phyloP scores from a whole-genome alignment of 2,888 invertebrate species.

The Pemphredon lugubris region DNA sequence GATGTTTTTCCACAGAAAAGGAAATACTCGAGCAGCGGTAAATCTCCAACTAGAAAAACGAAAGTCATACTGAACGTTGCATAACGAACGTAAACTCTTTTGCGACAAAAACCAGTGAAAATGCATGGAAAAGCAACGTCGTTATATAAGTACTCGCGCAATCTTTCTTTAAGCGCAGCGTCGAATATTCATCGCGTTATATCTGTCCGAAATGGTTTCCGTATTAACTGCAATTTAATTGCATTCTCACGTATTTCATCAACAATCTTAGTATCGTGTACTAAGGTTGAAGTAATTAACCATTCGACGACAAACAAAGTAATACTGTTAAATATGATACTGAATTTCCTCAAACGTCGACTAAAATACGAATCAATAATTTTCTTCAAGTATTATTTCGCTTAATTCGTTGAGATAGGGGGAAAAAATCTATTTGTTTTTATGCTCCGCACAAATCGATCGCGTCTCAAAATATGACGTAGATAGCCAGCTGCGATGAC shows the following conservation, averaged over 20 bases:
- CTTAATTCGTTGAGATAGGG: too few relatives aligned
- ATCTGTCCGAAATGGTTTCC: background rate
- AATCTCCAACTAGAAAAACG: too few relatives aligned
- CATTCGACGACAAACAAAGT: too few relatives aligned
- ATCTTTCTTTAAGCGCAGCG: conserved; percentile 2
- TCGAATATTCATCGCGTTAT: background rate
- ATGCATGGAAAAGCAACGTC: conserved; percentile 11
- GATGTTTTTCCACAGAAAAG: background rate
- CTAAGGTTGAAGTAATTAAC: too few relatives aligned
- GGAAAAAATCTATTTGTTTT: too few relatives aligned
- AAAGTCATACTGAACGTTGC: conserved; percentile 1
- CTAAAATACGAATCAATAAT: too few relatives aligned
- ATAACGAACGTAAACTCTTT: conserved; percentile 4
- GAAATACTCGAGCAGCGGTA: background rate
- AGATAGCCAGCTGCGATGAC: too few relatives aligned
- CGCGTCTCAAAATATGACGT: too few relatives aligned
- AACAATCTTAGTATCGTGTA: background rate
- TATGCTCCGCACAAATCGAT: too few relatives aligned
- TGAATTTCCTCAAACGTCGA: too few relatives aligned
- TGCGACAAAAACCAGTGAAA: conserved; percentile 10
- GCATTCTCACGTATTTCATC: background rate
- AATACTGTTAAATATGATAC: too few relatives aligned
- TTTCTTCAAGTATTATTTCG: too few relatives aligned
- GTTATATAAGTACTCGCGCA: conserved; percentile 41
- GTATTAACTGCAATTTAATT: background rate